Evolutionary conservation across 2,797 vertebrate species (phyloP).

Genomic region (Microctenopoma steveboyesi): DNA sequence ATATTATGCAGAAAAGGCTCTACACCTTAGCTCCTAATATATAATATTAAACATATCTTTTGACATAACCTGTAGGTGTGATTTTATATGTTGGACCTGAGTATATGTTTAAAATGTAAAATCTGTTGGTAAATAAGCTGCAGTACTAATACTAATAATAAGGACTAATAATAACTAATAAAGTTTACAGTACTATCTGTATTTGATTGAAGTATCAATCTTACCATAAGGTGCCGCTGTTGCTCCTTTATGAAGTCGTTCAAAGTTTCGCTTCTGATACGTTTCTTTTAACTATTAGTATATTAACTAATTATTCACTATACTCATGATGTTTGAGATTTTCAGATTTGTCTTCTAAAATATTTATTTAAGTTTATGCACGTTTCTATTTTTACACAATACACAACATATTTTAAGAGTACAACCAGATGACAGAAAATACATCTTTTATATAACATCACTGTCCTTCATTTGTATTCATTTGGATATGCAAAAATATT

Average conservation of each 20-base stretch:
- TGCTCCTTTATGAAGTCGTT: neutral
- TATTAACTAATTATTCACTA: neutral
- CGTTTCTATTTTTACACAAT: neutral
- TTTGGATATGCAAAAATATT: neutral
- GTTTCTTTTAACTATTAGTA: neutral
- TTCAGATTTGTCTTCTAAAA: neutral
- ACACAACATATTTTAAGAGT: neutral
- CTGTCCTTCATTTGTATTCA: conserved; percentile 20
- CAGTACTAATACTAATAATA: too few species aligned
- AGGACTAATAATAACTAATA: neutral
- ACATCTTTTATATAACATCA: conserved; percentile 5
- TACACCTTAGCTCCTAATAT: neutral
- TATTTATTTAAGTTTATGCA: conserved; percentile 11
- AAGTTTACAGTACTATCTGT: neutral
- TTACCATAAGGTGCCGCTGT: conserved; percentile 32
- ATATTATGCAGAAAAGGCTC: neutral
- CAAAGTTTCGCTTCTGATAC: neutral
- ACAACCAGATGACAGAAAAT: conserved; percentile 21
- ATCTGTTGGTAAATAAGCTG: neutral
- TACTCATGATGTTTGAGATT: neutral
- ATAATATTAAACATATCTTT: too few species aligned
- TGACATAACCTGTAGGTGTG: too few species aligned
- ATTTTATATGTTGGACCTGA: neutral
- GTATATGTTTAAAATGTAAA: neutral
- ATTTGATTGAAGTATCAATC: neutral